Percentiles rank a stretch among this genome's conserved stretches.
Evolutionary conservation across 2,797 vertebrate species (phyloP).

Genomic region (Cyclopterus lumpus): DNA sequence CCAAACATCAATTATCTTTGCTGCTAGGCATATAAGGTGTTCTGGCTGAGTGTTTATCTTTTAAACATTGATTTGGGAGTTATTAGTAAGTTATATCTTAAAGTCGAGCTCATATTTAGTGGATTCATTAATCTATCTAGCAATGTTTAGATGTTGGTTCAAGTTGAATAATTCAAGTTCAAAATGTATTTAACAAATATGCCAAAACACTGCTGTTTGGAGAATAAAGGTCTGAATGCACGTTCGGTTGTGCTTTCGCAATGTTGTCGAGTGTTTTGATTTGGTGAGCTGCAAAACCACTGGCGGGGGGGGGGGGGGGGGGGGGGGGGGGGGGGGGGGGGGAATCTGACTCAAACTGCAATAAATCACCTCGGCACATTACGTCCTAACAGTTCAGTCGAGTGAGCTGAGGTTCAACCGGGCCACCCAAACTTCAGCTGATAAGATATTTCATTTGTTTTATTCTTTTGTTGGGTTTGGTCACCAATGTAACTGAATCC

Average conservation of each 20-base stretch:
- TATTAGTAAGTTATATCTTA: neutral
- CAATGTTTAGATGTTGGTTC: neutral
- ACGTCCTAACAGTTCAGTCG: neutral
- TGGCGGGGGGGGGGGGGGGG: no score
- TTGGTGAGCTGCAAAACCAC: conserved; percentile 23
- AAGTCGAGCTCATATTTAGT: neutral
- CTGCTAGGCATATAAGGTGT: conserved; percentile 24
- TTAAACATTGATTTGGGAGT: neutral
- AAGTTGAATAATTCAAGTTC: neutral
- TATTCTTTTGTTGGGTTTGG: neutral
- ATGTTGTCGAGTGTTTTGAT: conserved; percentile 31
- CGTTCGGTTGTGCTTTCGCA: neutral
- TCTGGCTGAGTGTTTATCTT: conserved; percentile 1
- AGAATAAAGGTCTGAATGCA: conserved; percentile 12
- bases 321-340: no score
- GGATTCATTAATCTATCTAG: neutral
- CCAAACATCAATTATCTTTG: conserved; percentile 29
- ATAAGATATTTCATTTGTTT: neutral
- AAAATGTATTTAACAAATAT: neutral
- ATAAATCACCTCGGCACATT: conserved; percentile 28
- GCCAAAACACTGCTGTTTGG: neutral
- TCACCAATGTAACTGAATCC: neutral
- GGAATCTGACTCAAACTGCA: conserved; percentile 28
- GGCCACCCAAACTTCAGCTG: conserved; percentile 26
- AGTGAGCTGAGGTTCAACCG: neutral